Percentiles rank a stretch among this genome's conserved stretches.
These are phyloP conservation scores for Drosophila subquinaria DNA, from an alignment of 2,888 invertebrate species.

Conservation along the genomic window DNA sequence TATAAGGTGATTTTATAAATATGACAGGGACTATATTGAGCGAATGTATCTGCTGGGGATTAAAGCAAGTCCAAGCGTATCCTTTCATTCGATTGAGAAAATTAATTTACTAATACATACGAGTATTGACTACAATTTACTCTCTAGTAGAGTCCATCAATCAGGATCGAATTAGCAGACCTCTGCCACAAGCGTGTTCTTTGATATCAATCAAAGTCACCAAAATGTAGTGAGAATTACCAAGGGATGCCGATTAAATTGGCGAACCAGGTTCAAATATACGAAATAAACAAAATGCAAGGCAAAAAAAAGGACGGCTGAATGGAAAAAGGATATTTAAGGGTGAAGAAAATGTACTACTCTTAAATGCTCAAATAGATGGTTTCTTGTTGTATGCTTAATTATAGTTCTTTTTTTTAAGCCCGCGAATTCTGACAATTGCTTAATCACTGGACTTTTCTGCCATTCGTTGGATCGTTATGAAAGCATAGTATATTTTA, in stretches of 20 bases:
- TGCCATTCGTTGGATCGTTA: no score
- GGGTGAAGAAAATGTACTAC: neutral
- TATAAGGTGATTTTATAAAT: no score
- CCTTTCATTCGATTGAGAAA: neutral
- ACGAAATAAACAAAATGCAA: constrained; percentile 1
- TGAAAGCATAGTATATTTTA: no score
- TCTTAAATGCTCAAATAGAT: neutral
- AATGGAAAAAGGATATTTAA: no score
- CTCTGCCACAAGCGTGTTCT: constrained; percentile 19
- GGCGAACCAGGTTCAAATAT: neutral
- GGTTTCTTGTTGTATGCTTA: no score
- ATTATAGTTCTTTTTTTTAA: no score
- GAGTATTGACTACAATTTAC: constrained; percentile 15
- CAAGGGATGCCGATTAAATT: constrained; percentile 41
- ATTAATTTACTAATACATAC: constrained; percentile 22
- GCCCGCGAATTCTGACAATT: no score
- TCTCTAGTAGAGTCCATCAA: constrained; percentile 39
- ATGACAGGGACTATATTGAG: no score
- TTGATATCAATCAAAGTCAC: constrained; percentile 64
- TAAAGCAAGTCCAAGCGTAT: neutral
- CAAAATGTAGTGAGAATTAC: constrained; percentile 33
- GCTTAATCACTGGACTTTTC: no score
- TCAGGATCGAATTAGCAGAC: constrained; percentile 54
- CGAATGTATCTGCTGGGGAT: no score
- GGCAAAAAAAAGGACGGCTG: neutral